Evolutionary conservation across 2,888 invertebrate genomes (phyloP).

Genomic region (Drosophila kuntzei): DNA sequence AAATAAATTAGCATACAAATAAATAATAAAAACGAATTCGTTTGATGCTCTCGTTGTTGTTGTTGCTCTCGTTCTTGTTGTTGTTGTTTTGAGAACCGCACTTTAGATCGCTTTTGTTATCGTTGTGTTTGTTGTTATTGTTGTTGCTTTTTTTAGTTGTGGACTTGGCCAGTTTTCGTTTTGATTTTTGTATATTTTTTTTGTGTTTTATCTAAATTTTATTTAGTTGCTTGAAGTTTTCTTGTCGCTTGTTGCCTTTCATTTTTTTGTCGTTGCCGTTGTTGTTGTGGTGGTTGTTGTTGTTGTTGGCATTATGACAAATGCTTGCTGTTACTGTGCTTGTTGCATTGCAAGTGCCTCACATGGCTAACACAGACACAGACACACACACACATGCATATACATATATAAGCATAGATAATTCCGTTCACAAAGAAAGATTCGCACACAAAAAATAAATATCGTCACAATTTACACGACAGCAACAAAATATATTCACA

Average conservation of each 20-base stretch:
- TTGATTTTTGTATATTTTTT: slow-evolving; percentile 26
- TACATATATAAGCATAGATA: slow-evolving; percentile 40
- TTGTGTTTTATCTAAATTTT: slow-evolving; percentile 67
- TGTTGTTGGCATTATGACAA: slow-evolving; percentile 60
- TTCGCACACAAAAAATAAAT: slow-evolving; percentile 49
- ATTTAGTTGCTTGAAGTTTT: slow-evolving; percentile 67
- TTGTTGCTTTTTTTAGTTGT: slow-evolving; percentile 19
- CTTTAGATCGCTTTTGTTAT: slow-evolving; percentile 36
- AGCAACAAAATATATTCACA: slow-evolving; percentile 18
- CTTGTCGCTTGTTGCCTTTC: slow-evolving; percentile 63
- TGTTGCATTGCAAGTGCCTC: slow-evolving; percentile 50
- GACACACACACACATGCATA: slow-evolving; percentile 7
- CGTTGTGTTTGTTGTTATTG: slow-evolving; percentile 23
- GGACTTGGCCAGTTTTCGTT: slow-evolving; percentile 37
- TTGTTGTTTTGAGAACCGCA: slow-evolving; percentile 33
- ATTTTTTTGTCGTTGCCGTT: slow-evolving; percentile 55
- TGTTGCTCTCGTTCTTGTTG: too few species aligned
- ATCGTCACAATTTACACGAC: slow-evolving; percentile 60
- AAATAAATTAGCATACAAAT: slow-evolving; percentile 77
- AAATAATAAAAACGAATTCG: slow-evolving; percentile 65
- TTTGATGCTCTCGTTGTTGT: slow-evolving; percentile 34
- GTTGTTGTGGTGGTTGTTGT: slow-evolving; percentile 38
- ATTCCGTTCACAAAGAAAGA: slow-evolving; percentile 64
- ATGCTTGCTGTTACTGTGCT: slow-evolving; percentile 36
- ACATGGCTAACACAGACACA: slow-evolving; percentile 47